Evolutionary conservation across 2,888 invertebrate genomes (phyloP).

Genomic region (Drosophila recens): DNA sequence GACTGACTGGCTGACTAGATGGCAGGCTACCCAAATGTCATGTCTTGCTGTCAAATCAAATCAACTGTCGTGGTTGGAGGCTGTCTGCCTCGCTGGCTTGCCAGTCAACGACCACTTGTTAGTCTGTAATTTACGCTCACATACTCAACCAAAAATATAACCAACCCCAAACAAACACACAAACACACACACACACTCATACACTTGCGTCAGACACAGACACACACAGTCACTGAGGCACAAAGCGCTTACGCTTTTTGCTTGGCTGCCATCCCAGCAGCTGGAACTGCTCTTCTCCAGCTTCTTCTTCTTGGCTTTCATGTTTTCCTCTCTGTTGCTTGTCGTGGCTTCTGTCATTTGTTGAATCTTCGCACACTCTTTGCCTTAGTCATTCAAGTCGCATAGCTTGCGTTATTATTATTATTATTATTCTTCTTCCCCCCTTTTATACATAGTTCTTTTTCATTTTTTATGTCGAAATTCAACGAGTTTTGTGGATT

Average conservation of each 20-base stretch:
- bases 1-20: conserved; percentile 35
- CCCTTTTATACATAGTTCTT: neutral
- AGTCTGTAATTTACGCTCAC: conserved; percentile 79
- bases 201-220: conserved; percentile 61
- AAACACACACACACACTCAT: conserved; percentile 7
- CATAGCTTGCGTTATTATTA: conserved; percentile 51
- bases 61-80: conserved; percentile 75
- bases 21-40: conserved; percentile 71
- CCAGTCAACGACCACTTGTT: conserved; percentile 82
- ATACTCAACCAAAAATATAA: conserved; percentile 24
- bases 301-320: conserved; percentile 6
- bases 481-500: conserved; percentile 67
- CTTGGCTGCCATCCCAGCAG: conserved; percentile 49
- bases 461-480: conserved; percentile 10
- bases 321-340: conserved; percentile 56
- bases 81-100: conserved; percentile 78
- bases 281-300: conserved; percentile 39
- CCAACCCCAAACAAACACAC: conserved; percentile 33
- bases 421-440: conserved; percentile 2
- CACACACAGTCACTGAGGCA: conserved; percentile 62
- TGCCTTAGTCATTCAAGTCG: conserved; percentile 68
- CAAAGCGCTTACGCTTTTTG: conserved; percentile 72
- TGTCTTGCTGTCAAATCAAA: conserved; percentile 79
- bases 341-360: conserved; percentile 76
- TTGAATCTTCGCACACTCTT: conserved; percentile 71